Percentiles rank a stretch among this genome's conserved stretches.
These are phyloP conservation scores for Ganaspis brasiliensis DNA, from an alignment of 2,888 invertebrate species.

Conservation along the genomic window DNA sequence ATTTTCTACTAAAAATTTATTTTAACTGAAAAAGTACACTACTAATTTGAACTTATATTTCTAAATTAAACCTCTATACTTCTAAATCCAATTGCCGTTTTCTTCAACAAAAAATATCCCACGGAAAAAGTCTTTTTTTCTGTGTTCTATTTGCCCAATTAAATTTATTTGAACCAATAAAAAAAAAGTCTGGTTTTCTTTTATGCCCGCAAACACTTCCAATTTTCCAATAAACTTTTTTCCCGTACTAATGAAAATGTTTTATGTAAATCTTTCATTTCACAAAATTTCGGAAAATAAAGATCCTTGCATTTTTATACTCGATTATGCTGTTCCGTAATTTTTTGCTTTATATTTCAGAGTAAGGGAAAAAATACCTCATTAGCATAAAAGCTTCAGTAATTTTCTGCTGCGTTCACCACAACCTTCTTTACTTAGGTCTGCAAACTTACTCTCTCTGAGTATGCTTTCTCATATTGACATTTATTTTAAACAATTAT, in stretches of 20 bases:
- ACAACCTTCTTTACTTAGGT: conserved; percentile 18
- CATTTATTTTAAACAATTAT: conserved; percentile 9
- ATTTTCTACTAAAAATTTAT: too few relatives aligned
- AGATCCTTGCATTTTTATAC: neutral
- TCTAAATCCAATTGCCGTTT: too few relatives aligned
- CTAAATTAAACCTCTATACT: too few relatives aligned
- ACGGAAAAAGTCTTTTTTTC: too few relatives aligned
- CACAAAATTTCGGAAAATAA: neutral
- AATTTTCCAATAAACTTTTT: conserved; percentile 1
- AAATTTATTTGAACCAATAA: neutral
- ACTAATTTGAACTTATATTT: too few relatives aligned
- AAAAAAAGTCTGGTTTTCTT: neutral
- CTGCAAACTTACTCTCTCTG: neutral
- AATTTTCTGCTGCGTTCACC: conserved; percentile 24
- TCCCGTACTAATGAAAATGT: neutral
- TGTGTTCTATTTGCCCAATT: neutral
- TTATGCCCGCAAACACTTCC: neutral
- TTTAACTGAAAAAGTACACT: too few relatives aligned
- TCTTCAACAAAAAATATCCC: too few relatives aligned
- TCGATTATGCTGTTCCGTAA: neutral
- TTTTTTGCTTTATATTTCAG: neutral
- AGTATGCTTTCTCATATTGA: neutral
- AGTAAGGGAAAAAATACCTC: conserved; percentile 5
- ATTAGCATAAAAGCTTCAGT: conserved; percentile 18
- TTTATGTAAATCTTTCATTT: conserved; percentile 8